Conservation (phyloP, 2,797 vertebrate species). For the Babyrousa celebensis region DNA sequence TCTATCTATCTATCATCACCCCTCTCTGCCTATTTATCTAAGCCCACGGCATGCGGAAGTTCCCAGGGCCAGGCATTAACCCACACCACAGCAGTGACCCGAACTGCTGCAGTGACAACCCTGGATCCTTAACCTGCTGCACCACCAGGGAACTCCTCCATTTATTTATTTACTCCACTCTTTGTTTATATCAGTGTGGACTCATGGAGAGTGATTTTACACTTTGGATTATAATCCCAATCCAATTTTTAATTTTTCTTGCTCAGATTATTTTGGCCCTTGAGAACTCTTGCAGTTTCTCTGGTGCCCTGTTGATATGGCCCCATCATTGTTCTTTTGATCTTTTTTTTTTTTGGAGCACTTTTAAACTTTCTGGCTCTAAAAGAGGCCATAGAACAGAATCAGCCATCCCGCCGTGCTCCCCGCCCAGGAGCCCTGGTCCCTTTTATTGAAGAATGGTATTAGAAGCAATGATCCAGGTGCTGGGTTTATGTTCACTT, state of each 20-base stretch:
- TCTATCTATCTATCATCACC: too few relatives aligned
- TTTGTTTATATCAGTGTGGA: neutral
- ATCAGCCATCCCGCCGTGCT: neutral
- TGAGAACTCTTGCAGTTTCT: neutral
- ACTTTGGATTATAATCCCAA: constrained; percentile 25
- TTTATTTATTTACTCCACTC: neutral
- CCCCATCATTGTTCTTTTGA: neutral
- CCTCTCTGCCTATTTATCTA: too few relatives aligned
- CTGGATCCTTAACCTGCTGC: too few relatives aligned
- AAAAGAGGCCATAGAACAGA: neutral
- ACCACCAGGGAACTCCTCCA: neutral
- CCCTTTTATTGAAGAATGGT: neutral
- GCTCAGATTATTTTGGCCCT: neutral
- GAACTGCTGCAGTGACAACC: too few relatives aligned
- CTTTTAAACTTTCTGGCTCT: neutral
- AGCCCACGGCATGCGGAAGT: too few relatives aligned
- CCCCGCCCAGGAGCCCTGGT: neutral
- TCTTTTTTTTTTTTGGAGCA: neutral
- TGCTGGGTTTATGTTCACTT: neutral
- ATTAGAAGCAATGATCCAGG: neutral
- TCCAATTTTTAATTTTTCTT: neutral
- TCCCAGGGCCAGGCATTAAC: too few relatives aligned
- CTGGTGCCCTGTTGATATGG: neutral
- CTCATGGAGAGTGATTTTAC: neutral
- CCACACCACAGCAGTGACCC: too few relatives aligned